phyloP scores from a whole-genome alignment of 2,113 vertebrate genomes.

The Rhynchomys soricoides region DNA sequence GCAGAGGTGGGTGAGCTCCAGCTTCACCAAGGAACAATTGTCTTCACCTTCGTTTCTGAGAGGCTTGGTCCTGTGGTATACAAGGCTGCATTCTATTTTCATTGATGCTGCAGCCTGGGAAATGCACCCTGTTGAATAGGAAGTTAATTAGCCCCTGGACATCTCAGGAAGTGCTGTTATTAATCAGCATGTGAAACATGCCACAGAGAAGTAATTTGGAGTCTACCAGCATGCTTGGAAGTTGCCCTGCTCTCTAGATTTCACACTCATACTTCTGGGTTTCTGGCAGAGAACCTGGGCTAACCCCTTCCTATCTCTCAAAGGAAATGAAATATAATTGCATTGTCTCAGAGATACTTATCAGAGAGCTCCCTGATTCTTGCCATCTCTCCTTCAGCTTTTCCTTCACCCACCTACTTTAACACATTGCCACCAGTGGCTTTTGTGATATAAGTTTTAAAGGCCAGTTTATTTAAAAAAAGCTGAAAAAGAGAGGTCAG shows the following conservation, averaged over 20 bases:
- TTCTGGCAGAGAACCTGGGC: not conserved
- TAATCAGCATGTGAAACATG: not conserved
- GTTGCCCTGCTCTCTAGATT: not conserved
- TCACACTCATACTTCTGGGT: not conserved
- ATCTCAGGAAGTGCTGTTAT: not conserved
- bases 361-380: not conserved
- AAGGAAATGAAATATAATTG: not conserved
- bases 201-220: not conserved
- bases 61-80: rapidly evolving
- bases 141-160: not conserved
- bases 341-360: not conserved
- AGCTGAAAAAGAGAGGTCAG: slow-evolving; percentile 41
- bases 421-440: not conserved
- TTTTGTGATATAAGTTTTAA: slow-evolving; percentile 24
- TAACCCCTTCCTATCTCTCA: not conserved
- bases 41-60: not conserved
- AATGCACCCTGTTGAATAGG: not conserved
- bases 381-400: not conserved
- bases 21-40: too few relatives aligned
- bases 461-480: slow-evolving; percentile 59
- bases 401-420: not conserved
- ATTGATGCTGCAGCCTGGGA: not conserved
- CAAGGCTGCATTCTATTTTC: not conserved
- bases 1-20: not conserved
- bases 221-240: not conserved